phyloP scores from a whole-genome alignment of 2,888 invertebrate species.

The Sphaerophoria taeniata region DNA sequence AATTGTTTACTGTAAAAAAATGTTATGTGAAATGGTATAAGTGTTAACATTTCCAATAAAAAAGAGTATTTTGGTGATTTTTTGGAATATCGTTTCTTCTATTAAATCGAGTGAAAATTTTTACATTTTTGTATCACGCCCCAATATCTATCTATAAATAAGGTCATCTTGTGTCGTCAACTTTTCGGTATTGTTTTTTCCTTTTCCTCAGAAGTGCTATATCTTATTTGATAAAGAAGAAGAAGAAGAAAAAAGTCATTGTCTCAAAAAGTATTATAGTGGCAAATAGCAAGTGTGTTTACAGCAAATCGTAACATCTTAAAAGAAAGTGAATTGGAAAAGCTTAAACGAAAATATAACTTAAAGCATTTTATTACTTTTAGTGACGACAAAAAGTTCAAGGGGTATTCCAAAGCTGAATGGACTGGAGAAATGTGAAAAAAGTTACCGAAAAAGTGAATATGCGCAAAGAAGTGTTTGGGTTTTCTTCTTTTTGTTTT shows the following conservation, averaged over 20 bases:
- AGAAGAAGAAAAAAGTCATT: constrained; percentile 49
- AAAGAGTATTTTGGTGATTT: constrained; percentile 20
- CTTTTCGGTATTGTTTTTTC: constrained; percentile 64
- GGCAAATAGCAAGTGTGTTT: constrained; percentile 54
- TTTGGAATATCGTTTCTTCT: constrained; percentile 20
- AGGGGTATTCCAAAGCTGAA: background rate
- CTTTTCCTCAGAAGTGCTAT: constrained; percentile 42
- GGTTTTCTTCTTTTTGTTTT: constrained; percentile 5
- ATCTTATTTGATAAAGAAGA: constrained; percentile 42
- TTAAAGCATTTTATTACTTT: constrained; percentile 33
- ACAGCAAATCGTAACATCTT: constrained; percentile 42
- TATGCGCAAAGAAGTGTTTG: constrained; percentile 61
- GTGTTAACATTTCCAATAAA: background rate
- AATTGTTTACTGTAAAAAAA: constrained; percentile 32
- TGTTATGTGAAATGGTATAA: constrained; percentile 30
- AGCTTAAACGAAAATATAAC: constrained; percentile 39
- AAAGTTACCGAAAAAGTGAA: constrained; percentile 39
- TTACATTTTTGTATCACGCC: constrained; percentile 64
- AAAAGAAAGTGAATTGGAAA: constrained; percentile 64
- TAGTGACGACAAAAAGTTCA: background rate
- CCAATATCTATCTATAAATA: constrained; percentile 72
- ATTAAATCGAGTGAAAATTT: constrained; percentile 35
- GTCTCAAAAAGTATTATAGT: constrained; percentile 54
- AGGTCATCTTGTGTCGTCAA: constrained; percentile 67
- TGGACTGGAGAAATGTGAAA: constrained; percentile 26